These are phyloP conservation scores for Gallinago paraguaiae DNA, from an alignment of 2,113 vertebrate species.

Conservation along the genomic window DNA sequence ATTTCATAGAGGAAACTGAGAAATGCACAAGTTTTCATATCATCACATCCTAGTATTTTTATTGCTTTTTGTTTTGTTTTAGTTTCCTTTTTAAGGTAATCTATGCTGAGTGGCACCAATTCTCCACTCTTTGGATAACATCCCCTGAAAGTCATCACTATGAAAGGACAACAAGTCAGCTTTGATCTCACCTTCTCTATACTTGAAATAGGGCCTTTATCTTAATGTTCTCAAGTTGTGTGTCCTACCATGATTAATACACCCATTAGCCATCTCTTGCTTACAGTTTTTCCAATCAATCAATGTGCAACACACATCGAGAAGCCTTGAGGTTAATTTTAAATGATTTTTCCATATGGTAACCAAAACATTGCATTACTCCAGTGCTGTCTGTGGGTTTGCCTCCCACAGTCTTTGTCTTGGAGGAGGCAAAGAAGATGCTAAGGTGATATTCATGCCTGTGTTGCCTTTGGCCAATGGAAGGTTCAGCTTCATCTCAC, in stretches of 20 bases:
- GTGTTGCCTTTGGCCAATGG: rapidly evolving
- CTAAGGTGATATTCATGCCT: neutral
- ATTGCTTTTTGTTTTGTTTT: neutral
- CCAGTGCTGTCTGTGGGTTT: neutral
- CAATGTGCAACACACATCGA: neutral
- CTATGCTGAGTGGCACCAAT: neutral
- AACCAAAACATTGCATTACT: neutral
- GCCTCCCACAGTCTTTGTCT: neutral
- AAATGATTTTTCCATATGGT: neutral
- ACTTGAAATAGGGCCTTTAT: neutral
- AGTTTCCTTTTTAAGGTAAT: neutral
- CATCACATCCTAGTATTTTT: neutral
- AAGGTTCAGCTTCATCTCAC: neutral
- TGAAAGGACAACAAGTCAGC: neutral
- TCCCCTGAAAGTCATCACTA: neutral
- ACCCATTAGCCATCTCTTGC: neutral
- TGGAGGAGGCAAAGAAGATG: neutral
- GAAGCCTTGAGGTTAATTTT: neutral
- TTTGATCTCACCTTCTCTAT: neutral
- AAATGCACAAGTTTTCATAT: neutral
- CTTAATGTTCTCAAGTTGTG: constrained; percentile 12
- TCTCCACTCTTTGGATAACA: neutral
- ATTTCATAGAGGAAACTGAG: neutral
- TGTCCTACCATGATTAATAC: constrained; percentile 28
- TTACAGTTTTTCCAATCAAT: neutral